Conservation (phyloP, 2,113 vertebrate genomes). For the Poecile atricapillus region DNA sequence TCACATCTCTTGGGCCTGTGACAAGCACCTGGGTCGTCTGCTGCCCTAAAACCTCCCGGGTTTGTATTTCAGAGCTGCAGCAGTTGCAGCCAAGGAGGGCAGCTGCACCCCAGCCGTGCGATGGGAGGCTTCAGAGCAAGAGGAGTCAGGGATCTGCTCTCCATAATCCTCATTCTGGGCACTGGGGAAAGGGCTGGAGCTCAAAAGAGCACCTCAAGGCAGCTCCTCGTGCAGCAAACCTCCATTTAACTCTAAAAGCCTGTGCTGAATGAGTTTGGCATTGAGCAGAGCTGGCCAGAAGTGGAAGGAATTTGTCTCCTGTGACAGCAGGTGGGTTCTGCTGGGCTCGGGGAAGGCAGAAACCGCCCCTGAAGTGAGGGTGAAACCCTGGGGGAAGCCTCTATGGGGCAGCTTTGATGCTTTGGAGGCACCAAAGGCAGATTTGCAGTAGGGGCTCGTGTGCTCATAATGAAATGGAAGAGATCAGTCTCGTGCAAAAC, state of each 20-base stretch:
- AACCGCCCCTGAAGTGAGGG: not conserved
- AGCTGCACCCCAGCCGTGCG: not conserved
- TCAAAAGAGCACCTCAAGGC: not conserved
- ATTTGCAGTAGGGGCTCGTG: fast-evolving
- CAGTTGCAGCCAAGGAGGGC: not conserved
- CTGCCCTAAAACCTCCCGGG: not conserved
- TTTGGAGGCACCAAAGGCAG: not conserved
- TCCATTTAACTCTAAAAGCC: not conserved
- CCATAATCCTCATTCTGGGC: fast-evolving
- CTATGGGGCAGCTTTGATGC: not conserved
- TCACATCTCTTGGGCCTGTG: not conserved
- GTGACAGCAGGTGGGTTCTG: not conserved
- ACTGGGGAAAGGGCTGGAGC: not conserved
- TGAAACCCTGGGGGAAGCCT: not conserved
- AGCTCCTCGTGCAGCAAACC: not conserved
- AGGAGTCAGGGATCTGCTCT: not conserved
- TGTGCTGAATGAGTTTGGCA: not conserved
- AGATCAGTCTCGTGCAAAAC: not conserved
- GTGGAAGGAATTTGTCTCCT: not conserved
- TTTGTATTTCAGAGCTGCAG: not conserved
- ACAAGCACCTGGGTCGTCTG: not conserved
- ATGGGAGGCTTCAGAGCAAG: not conserved
- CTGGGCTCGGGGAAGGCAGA: not conserved
- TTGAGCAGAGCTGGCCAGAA: not conserved
- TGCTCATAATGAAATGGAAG: too few species aligned